Conservation (phyloP, 2,113 vertebrate genomes). For the Phalacrocorax aristotelis region DNA sequence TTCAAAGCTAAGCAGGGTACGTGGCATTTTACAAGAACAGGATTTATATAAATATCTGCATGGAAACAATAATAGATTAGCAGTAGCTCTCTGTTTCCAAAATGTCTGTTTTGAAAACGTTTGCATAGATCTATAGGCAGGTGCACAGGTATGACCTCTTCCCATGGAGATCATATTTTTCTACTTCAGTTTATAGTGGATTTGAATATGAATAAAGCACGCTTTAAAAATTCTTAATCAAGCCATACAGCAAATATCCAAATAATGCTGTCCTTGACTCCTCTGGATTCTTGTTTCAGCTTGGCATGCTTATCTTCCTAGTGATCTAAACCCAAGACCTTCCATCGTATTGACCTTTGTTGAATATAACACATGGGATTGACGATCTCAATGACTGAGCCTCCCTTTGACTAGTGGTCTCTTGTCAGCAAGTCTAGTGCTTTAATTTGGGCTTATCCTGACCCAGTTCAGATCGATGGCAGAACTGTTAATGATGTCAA, state of each 20-base stretch:
- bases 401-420: neutral
- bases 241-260: neutral
- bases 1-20: neutral
- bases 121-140: conserved; percentile 34
- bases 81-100: conserved; percentile 32
- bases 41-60: conserved; percentile 41
- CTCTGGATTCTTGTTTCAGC: neutral
- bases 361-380: neutral
- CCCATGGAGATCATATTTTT: conserved; percentile 47
- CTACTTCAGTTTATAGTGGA: neutral
- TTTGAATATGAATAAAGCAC: conserved; percentile 23
- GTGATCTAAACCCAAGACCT: neutral
- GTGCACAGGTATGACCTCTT: conserved; percentile 55
- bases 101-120: conserved; percentile 38
- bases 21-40: neutral
- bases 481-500: neutral
- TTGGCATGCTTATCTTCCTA: neutral
- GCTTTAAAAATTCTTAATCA: neutral
- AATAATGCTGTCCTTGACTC: conserved; percentile 28
- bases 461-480: neutral
- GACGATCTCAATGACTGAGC: neutral
- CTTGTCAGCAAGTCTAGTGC: neutral
- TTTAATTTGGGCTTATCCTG: neutral
- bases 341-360: neutral
- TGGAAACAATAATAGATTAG: conserved; percentile 52